Evolutionary conservation across 2,797 vertebrate genomes (phyloP), one percentile per base, ranked within the genome.

Genomic region (Poeciliopsis paucimaculata): DNA sequence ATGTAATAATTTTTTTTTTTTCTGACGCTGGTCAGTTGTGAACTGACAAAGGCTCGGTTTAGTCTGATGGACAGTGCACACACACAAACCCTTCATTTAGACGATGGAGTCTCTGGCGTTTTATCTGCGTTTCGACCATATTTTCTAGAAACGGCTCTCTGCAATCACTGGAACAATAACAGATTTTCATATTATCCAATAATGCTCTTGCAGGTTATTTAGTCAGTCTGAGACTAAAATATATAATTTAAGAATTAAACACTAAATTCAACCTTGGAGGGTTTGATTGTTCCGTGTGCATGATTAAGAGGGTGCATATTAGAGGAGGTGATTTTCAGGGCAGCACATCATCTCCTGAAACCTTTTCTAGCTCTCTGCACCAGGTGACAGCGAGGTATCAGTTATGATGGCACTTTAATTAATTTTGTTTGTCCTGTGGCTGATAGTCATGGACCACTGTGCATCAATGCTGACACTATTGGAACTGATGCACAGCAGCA

Each of bases 401-500:
- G 86, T 93, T 92, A 88, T 89, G 92, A 94, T 94, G 93, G 88
- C 93, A 93, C 93, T 96, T 96, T 95, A 95, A 96, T 96, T 96
- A 95, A 96, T 96, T 96, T 95, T 94, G 95, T 96, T 96, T 96
- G 95, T 96, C 95, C 95, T 95, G 92, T 90, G 90, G 89, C 87
- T 95, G 93, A 95, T 95, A 94, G 94, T 95, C 93, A 95, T 84
- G 91, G 93, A 90, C 94, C 83, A 62, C 91, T 92, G 90, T 89
- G 92, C 86, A 87, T 89, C 90, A 90, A 84, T 91, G 87, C 90
- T 91, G 86, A 84, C 80, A 88, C 88, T 91, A 91, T 82, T 92
- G 83, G 83, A 83, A 87, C 84, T 87, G 89, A 86, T 91, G 85
- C 88, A 76, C 79, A 87, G 85, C 72, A 77, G 77, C 75, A 79